phyloP scores from a whole-genome alignment of 2,113 vertebrate genomes.

The Enhydra lutris region DNA sequence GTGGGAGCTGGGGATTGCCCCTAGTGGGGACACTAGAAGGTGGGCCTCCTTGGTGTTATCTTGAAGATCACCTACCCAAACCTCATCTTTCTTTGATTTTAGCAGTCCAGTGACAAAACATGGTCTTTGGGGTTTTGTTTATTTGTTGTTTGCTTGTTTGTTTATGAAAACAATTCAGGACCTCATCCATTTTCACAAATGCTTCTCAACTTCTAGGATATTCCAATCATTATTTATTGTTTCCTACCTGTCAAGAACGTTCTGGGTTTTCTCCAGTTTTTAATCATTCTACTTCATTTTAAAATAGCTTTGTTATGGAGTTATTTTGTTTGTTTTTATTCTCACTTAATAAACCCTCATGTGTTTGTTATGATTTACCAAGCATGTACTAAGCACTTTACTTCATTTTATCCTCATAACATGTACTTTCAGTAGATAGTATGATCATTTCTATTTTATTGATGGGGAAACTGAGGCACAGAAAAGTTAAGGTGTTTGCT shows the following conservation, averaged over 20 bases:
- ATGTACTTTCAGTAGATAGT: not conserved
- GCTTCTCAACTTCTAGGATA: not conserved
- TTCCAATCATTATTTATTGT: not conserved
- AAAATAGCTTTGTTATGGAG: not conserved
- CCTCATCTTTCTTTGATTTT: not conserved
- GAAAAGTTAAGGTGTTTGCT: not conserved
- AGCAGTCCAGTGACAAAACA: fast-evolving
- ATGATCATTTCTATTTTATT: not conserved
- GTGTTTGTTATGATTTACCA: not conserved
- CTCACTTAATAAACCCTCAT: not conserved
- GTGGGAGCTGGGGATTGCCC: not conserved
- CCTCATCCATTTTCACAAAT: not conserved
- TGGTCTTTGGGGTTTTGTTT: not conserved
- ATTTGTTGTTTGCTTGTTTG: not conserved
- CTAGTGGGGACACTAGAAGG: not conserved
- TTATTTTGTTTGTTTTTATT: not conserved
- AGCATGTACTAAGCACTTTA: not conserved
- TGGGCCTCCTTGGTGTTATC: not conserved
- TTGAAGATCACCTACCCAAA: not conserved
- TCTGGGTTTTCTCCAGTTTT: not conserved
- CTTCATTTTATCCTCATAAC: not conserved
- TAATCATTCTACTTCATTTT: not conserved
- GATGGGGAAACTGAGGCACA: not conserved
- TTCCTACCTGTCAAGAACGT: not conserved
- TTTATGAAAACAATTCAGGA: not conserved